phyloP scores from a whole-genome alignment of 2,888 invertebrate genomes.

The Strigamia maritima region DNA sequence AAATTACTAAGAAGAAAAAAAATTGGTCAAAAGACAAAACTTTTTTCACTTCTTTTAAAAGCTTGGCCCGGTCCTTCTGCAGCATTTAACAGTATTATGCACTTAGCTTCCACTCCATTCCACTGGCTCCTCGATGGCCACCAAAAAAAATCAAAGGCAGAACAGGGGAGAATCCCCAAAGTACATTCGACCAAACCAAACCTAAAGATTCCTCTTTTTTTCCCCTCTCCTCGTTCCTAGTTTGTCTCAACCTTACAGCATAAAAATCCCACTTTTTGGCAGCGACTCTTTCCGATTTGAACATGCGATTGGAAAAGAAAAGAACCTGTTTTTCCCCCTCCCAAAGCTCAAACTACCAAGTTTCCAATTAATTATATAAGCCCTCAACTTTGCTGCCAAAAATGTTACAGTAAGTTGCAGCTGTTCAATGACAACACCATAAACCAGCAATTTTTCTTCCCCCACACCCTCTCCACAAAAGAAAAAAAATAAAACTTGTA shows the following conservation, averaged over 20 bases:
- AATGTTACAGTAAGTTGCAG: slow-evolving; percentile 24
- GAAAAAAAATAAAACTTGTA: no score
- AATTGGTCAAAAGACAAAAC: slow-evolving; percentile 19
- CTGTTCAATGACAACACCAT: not conserved
- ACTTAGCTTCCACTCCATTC: slow-evolving; percentile 34
- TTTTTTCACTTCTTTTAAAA: not conserved
- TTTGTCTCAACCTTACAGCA: slow-evolving; percentile 31
- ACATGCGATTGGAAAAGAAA: slow-evolving; percentile 23
- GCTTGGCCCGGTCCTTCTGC: slow-evolving; percentile 18
- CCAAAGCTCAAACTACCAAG: slow-evolving; percentile 14
- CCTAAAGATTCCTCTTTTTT: slow-evolving; percentile 4
- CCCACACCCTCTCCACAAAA: not conserved
- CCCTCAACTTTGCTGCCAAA: slow-evolving; percentile 12
- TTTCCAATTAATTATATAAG: slow-evolving; percentile 29
- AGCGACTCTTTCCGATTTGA: slow-evolving; percentile 27
- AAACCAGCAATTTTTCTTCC: not conserved
- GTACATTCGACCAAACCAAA: slow-evolving; percentile 27
- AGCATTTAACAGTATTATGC: slow-evolving; percentile 32
- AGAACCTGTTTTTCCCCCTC: not conserved
- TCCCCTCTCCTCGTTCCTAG: not conserved
- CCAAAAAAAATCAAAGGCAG: not conserved
- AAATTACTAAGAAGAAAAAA: not conserved
- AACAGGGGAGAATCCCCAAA: slow-evolving; percentile 30
- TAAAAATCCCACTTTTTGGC: slow-evolving; percentile 30
- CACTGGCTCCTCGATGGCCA: slow-evolving; percentile 32